These are phyloP conservation scores for Dicyrtomina minuta DNA, from an alignment of 2,888 invertebrate species.

Conservation along the genomic window DNA sequence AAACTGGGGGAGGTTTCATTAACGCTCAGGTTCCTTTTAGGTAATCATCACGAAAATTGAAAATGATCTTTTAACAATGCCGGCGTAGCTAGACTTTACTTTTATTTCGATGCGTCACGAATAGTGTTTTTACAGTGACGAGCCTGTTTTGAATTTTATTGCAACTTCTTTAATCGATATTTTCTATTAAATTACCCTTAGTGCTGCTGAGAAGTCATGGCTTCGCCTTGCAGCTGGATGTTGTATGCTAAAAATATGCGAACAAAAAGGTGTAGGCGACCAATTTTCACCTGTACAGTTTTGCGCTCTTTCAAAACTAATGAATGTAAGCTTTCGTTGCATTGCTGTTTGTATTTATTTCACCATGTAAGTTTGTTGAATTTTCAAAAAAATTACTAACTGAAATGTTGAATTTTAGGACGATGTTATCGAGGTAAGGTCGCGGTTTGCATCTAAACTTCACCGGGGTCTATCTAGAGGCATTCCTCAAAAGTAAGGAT, in stretches of 20 bases:
- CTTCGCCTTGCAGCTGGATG: constrained; percentile 87
- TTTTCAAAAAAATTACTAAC: too few species aligned
- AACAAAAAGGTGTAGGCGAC: constrained; percentile 93
- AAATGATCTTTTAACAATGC: too few species aligned
- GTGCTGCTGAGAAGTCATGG: constrained; percentile 89
- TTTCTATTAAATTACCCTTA: constrained; percentile 55
- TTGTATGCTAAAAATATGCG: constrained; percentile 94
- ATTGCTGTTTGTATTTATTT: too few species aligned
- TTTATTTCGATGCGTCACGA: not conserved
- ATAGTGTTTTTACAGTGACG: not conserved
- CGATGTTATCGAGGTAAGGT: constrained; percentile 78
- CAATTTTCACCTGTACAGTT: constrained; percentile 93
- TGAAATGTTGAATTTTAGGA: constrained; percentile 54
- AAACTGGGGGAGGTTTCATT: constrained; percentile 84
- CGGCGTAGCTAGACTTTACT: too few species aligned
- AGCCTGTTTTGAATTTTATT: not conserved
- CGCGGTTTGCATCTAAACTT: constrained; percentile 83
- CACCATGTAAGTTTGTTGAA: not conserved
- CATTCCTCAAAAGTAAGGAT: constrained; percentile 70
- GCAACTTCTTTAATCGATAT: not conserved
- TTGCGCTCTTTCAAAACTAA: constrained; percentile 86
- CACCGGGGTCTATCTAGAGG: constrained; percentile 85
- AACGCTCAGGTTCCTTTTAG: constrained; percentile 50
- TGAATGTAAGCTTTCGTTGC: constrained; percentile 66
- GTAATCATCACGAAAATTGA: constrained; percentile 12